Evolutionary conservation across 2,888 invertebrate genomes (phyloP).

Genomic region (Hirtodrosophila confusa): DNA sequence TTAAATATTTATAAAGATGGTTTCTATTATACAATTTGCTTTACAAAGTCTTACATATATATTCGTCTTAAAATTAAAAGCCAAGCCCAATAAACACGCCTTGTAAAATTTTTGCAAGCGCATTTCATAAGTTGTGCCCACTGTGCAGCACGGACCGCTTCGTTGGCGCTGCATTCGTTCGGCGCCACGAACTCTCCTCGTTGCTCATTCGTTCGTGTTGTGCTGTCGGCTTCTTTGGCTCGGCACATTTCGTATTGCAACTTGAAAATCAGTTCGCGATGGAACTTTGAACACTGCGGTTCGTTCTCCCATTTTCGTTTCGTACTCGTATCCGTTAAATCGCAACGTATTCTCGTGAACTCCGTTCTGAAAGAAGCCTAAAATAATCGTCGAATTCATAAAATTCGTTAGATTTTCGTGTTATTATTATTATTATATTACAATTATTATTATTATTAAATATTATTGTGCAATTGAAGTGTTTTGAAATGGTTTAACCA

Average conservation of each 20-base stretch:
- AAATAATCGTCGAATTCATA: constrained; percentile 2
- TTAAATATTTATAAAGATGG: no score
- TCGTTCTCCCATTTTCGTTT: constrained; percentile 67
- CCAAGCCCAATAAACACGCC: neutral
- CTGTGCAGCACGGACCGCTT: constrained; percentile 34
- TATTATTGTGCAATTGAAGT: constrained; percentile 21
- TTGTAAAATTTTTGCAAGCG: neutral
- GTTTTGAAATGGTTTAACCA: constrained; percentile 14
- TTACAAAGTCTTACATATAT: no score
- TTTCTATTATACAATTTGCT: no score
- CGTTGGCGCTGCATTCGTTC: constrained; percentile 42
- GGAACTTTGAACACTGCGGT: constrained; percentile 84
- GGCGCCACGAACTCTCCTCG: constrained; percentile 34
- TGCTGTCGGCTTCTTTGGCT: constrained; percentile 27
- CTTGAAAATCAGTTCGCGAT: constrained; percentile 78
- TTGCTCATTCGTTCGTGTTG: constrained; percentile 32
- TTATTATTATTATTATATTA: constrained; percentile 28
- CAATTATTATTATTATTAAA: constrained; percentile 12
- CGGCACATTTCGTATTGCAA: constrained; percentile 43
- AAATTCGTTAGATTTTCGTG: constrained; percentile 1
- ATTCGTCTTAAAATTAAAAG: no score
- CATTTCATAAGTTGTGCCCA: constrained; percentile 18
- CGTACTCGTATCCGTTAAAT: constrained; percentile 36
- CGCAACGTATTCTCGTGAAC: constrained; percentile 45
- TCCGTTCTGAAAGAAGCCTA: constrained; percentile 5